phyloP scores from a whole-genome alignment of 1,140 invertebrate species.

The Apis florea region DNA sequence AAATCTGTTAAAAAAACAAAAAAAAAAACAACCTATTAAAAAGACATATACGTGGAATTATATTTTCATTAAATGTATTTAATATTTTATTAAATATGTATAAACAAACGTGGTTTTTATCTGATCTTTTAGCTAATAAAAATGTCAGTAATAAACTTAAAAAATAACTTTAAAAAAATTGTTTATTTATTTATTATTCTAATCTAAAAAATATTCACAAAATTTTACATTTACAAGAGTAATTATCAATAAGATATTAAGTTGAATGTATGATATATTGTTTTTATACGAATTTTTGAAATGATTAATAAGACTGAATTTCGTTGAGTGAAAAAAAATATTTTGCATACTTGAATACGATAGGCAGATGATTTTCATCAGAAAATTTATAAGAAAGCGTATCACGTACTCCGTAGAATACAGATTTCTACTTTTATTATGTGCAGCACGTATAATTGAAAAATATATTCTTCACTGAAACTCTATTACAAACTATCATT shows the following conservation, averaged over 20 bases:
- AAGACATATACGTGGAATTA: not conserved
- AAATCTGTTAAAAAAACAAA: slow-evolving; percentile 86
- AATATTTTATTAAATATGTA: no score
- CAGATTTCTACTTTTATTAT: slow-evolving; percentile 58
- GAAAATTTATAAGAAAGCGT: slow-evolving; percentile 56
- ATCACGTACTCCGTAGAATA: slow-evolving; percentile 68
- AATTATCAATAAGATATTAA: no score
- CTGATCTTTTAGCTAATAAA: no score
- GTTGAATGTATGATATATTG: not conserved
- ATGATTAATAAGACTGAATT: slow-evolving; percentile 38
- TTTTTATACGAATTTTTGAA: not conserved
- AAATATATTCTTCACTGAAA: slow-evolving; percentile 66
- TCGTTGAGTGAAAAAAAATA: slow-evolving; percentile 22
- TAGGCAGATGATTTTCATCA: slow-evolving; percentile 38
- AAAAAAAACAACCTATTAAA: not conserved
- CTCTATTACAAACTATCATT: slow-evolving; percentile 51
- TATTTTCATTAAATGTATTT: no score
- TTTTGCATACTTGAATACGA: slow-evolving; percentile 16
- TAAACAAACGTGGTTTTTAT: no score
- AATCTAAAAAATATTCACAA: no score
- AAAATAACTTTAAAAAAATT: no score
- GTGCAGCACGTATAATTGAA: slow-evolving; percentile 67
- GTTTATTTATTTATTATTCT: no score
- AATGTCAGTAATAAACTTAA: no score
- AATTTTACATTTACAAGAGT: no score